These are phyloP conservation scores for Athalia cordata DNA, from an alignment of 2,888 invertebrate species.

Conservation along the genomic window DNA sequence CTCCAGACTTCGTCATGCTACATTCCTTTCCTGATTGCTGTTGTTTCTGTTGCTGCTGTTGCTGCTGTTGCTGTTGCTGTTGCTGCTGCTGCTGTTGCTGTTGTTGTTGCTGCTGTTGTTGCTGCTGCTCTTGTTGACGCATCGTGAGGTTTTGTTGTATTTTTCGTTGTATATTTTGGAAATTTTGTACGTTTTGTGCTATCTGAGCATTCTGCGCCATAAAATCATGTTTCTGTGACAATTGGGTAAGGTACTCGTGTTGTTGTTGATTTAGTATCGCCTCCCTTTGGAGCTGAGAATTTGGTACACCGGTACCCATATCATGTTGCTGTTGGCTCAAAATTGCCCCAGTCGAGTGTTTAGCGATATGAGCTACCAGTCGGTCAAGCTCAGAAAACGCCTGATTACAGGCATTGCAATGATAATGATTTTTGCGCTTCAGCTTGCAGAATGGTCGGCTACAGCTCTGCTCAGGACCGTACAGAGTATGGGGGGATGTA, in stretches of 20 bases:
- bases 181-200: constrained; percentile 67
- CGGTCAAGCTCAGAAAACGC: constrained; percentile 85
- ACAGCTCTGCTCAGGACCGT: constrained; percentile 81
- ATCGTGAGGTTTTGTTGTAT: constrained; percentile 68
- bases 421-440: constrained; percentile 86
- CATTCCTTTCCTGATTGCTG: constrained; percentile 58
- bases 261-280: constrained; percentile 56
- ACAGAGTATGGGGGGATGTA: constrained; percentile 75
- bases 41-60: constrained; percentile 21
- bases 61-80: constrained; percentile 51
- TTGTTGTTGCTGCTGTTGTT: constrained; percentile 52
- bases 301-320: constrained; percentile 65
- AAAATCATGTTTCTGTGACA: constrained; percentile 69
- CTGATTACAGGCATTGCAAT: constrained; percentile 88
- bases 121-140: constrained; percentile 57
- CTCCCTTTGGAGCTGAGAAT: constrained; percentile 58
- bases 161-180: constrained; percentile 69
- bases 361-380: constrained; percentile 81
- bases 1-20: constrained; percentile 27
- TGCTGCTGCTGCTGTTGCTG: constrained; percentile 13
- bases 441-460: constrained; percentile 87
- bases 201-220: constrained; percentile 69
- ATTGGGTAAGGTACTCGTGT: constrained; percentile 64
- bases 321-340: constrained; percentile 73
- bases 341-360: constrained; percentile 80